Percentiles rank a stretch among this genome's conserved stretches.
Evolutionary conservation across 2,113 vertebrate genomes (phyloP).

Genomic region (Hydropotes inermis): DNA sequence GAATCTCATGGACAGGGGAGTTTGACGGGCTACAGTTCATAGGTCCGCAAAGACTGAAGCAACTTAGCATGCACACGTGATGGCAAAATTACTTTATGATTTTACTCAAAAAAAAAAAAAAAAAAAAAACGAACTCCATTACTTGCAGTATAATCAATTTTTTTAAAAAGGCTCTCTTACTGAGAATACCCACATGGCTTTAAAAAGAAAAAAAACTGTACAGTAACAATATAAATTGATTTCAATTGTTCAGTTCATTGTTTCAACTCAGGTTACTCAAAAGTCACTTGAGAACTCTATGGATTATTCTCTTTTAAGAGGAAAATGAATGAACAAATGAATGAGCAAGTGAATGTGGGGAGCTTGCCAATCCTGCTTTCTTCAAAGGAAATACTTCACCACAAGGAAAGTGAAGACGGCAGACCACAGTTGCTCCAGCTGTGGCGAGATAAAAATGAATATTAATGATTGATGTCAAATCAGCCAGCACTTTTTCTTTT

Average conservation of each 20-base stretch:
- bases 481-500: conserved; percentile 64
- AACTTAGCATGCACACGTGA: background rate
- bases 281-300: background rate
- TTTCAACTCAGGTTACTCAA: conserved; percentile 8
- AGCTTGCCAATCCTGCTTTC: background rate
- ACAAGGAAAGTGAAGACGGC: conserved; percentile 48
- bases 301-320: background rate
- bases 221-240: conserved; percentile 2
- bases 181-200: background rate
- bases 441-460: conserved; percentile 62
- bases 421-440: conserved; percentile 49
- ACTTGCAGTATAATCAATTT: background rate
- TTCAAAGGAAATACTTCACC: conserved; percentile 12
- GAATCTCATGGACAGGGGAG: background rate
- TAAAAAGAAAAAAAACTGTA: background rate
- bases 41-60: background rate
- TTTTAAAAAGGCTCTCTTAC: background rate
- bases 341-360: background rate
- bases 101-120: background rate
- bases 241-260: background rate
- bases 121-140: background rate
- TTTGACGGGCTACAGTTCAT: background rate
- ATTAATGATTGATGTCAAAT: conserved; percentile 75
- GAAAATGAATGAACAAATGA: background rate
- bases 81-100: background rate